phyloP scores from a whole-genome alignment of 2,888 invertebrate genomes.

The Ophraella communa region DNA sequence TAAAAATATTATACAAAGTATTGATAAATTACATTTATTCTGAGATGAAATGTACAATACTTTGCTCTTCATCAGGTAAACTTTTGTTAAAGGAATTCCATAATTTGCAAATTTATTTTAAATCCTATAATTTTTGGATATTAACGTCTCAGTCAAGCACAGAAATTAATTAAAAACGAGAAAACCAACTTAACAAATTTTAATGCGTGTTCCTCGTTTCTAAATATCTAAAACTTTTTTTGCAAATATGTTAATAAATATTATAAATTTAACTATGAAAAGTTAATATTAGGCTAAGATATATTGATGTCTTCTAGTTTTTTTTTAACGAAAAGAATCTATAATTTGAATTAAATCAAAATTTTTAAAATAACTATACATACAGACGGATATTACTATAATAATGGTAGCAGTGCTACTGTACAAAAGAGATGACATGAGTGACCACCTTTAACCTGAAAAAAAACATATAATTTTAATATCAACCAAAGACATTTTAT shows the following conservation, averaged over 20 bases:
- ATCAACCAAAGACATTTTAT: not conserved
- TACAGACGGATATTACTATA: conserved; percentile 53
- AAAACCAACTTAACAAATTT: conserved; percentile 15
- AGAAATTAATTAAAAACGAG: conserved; percentile 17
- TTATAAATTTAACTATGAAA: conserved; percentile 36
- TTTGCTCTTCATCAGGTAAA: too few relatives aligned
- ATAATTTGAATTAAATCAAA: conserved; percentile 22
- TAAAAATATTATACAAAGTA: not conserved
- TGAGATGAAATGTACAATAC: not conserved
- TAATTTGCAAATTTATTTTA: too few relatives aligned
- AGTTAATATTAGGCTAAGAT: conserved; percentile 46
- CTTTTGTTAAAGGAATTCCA: too few relatives aligned
- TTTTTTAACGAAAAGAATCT: conserved; percentile 36
- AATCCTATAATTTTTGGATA: too few relatives aligned
- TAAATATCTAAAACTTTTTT: conserved; percentile 16
- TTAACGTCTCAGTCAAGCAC: not conserved
- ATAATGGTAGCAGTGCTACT: conserved; percentile 47
- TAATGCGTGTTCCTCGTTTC: conserved; percentile 29
- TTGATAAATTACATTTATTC: too few relatives aligned
- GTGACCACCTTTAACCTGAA: conserved; percentile 45
- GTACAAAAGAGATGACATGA: conserved; percentile 47
- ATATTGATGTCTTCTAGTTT: conserved; percentile 40
- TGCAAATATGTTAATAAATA: conserved; percentile 40
- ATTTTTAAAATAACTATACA: conserved; percentile 49
- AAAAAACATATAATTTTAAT: conserved; percentile 23